Evolutionary conservation across 2,888 invertebrate genomes (phyloP), one percentile per base, ranked within the genome.

Genomic region (Drosophila acutilabella): DNA sequence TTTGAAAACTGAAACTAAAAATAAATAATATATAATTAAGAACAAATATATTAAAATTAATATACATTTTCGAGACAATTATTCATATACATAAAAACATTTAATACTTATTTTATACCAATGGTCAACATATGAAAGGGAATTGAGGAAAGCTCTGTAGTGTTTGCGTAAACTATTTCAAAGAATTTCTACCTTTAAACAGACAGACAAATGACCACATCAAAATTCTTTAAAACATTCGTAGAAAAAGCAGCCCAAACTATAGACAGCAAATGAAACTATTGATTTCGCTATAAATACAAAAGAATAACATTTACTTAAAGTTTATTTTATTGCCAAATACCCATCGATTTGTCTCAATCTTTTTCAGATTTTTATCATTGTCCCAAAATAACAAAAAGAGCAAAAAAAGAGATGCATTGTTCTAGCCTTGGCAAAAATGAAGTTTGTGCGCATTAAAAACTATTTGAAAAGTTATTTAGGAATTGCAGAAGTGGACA

Each of bases 391-490:
- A 36, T 2, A 36, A 1, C 7, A 36, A 36, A 36, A 36, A 11
- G 20, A 2, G 20, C 20, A 36, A 8, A 13, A 36, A 11, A 36
- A 18, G 14, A 20, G 23, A 14, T 23, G 47, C 23, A 30, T 26
- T 30, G 30, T 38, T 41, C 30, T 64, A 38, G 45, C 56, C 20
- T 16, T 36, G 8, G 10, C 20, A 16, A 38, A 64, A 56, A 42
- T 51, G 38, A 58, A 58, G 18, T 65, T 70, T 61, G 47, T 40
- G 47, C 59, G 45, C 68, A 71, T 66, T 71, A 67, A 64, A 64
- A 85, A 85, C 81, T 78, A 81, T 85, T 85, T 51, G 26, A 47
- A 76, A 78, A 78, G 48, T 78, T 69, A 56, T 74, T 70, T 60
- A 51, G 23, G 30, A 71, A 56, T 51, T 47, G 70, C 40, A 42